These are phyloP conservation scores for Patiria miniata DNA, from an alignment of 35 echinoderm and acorn worm genomes.

Conservation along the genomic window DNA sequence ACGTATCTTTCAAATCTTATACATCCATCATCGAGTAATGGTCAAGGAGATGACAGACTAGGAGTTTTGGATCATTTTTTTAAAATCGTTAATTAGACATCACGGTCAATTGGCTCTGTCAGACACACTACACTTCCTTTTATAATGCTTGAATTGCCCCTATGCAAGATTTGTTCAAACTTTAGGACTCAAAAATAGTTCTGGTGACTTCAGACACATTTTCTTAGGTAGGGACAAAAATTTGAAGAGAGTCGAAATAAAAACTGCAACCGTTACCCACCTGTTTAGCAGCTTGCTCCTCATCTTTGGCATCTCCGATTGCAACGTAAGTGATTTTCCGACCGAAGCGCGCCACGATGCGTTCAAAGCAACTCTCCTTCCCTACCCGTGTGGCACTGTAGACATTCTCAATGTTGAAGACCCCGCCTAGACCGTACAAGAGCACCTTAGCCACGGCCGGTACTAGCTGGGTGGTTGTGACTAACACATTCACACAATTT, in stretches of 20 bases:
- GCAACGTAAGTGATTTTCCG: conserved; percentile 97
- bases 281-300: conserved; percentile 96
- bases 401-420: conserved; percentile 97
- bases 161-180: too few relatives aligned
- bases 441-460: conserved; percentile 98
- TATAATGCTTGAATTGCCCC: too few relatives aligned
- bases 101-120: too few relatives aligned
- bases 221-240: background rate
- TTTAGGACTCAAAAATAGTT: too few relatives aligned
- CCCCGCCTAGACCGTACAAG: conserved; percentile 94
- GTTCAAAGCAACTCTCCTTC: conserved; percentile 98
- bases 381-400: conserved; percentile 99
- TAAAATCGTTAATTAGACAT: too few relatives aligned
- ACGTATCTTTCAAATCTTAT: too few relatives aligned
- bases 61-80: too few relatives aligned
- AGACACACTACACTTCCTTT: too few relatives aligned
- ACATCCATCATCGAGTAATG: too few relatives aligned
- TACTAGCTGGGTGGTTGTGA: conserved; percentile 97
- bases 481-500: conserved; percentile 98
- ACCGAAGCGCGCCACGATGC: conserved; percentile 93
- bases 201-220: too few relatives aligned
- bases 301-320: conserved; percentile 96
- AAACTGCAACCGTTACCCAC: conserved; percentile 42
- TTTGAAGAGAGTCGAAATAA: background rate
- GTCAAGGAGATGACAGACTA: too few relatives aligned